Evolutionary conservation across 2,888 invertebrate genomes (phyloP).

Genomic region (Osmoderma eremita): DNA sequence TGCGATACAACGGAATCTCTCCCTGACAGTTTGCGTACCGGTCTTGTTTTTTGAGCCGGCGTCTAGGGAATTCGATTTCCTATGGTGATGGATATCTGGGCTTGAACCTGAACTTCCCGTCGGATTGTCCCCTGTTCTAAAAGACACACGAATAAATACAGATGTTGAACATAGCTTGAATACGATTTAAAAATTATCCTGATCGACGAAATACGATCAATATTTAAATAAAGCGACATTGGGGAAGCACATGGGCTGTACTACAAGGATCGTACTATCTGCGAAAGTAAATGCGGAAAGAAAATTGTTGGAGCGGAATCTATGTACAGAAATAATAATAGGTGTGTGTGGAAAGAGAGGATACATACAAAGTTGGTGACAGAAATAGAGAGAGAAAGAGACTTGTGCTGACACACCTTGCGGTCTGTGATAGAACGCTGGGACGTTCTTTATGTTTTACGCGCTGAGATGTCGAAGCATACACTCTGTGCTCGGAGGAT

Average conservation of each 20-base stretch:
- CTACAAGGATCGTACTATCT: too few relatives aligned
- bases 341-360: too few relatives aligned
- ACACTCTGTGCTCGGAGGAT: conserved; percentile 62
- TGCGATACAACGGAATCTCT: conserved; percentile 87
- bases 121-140: conserved; percentile 55
- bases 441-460: conserved; percentile 74
- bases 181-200: conserved; percentile 1
- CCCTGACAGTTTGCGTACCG: conserved; percentile 59
- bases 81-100: conserved; percentile 68
- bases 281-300: too few relatives aligned
- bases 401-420: conserved; percentile 62
- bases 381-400: conserved; percentile 28
- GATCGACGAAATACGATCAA: too few relatives aligned
- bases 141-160: conserved; percentile 27
- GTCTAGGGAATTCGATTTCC: conserved; percentile 87
- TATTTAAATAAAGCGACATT: too few relatives aligned
- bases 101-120: conserved; percentile 60
- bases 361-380: too few relatives aligned
- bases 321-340: not conserved
- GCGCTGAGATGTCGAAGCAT: conserved; percentile 69
- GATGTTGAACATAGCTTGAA: not conserved
- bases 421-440: conserved; percentile 61
- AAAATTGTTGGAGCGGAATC: too few relatives aligned
- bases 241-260: too few relatives aligned
- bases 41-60: conserved; percentile 66